phyloP scores from a whole-genome alignment of 2,888 invertebrate species.

The Thalpophila matura region DNA sequence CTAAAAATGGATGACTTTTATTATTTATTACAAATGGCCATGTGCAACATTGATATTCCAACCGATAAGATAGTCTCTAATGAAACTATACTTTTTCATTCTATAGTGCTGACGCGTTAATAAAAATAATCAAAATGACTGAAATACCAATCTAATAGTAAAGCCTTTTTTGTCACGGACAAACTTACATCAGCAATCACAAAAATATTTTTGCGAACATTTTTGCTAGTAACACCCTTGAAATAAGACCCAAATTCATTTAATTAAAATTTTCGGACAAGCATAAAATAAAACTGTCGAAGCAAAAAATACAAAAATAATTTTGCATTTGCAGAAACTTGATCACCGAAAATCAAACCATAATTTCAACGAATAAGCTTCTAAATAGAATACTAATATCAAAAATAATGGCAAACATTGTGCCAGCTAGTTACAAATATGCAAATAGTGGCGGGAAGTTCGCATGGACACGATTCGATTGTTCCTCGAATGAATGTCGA shows the following conservation, averaged over 20 bases:
- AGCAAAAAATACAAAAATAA: constrained; percentile 36
- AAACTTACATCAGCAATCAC: not conserved
- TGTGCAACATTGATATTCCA: constrained; percentile 14
- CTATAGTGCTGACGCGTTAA: constrained; percentile 30
- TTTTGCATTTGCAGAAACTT: constrained; percentile 16
- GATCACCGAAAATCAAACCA: constrained; percentile 1
- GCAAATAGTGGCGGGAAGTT: constrained; percentile 73
- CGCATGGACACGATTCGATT: constrained; percentile 72
- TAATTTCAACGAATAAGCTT: not conserved
- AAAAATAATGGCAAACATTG: constrained; percentile 36
- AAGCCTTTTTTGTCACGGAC: constrained; percentile 44
- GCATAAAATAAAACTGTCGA: constrained; percentile 31
- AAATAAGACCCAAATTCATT: constrained; percentile 16
- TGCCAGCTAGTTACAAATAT: constrained; percentile 64
- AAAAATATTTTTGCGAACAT: not conserved
- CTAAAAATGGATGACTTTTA: constrained; percentile 30
- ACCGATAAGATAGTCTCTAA: constrained; percentile 27
- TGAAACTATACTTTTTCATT: constrained; percentile 36
- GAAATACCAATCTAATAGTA: constrained; percentile 56
- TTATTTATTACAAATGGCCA: constrained; percentile 16
- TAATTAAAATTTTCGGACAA: not conserved
- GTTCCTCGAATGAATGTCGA: constrained; percentile 70
- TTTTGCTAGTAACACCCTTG: not conserved
- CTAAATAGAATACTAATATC: not conserved
- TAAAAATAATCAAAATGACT: constrained; percentile 50